Evolutionary conservation across 2,888 invertebrate genomes (phyloP), one percentile per base, ranked within the genome.

Genomic region (Scaptomyza reducta): DNA sequence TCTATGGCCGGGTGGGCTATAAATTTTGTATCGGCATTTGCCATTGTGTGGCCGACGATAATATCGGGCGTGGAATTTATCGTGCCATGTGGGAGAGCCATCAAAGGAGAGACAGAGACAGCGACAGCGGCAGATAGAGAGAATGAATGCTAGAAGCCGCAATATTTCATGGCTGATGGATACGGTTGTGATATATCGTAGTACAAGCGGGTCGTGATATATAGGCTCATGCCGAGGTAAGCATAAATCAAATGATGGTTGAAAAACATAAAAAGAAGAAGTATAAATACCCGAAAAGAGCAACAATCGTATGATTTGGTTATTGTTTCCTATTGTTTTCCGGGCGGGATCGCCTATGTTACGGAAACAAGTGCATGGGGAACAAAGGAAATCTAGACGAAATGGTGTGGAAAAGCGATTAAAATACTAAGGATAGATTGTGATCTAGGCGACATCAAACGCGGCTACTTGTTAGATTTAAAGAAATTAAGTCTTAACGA

Each of bases 101-200:
- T 73, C 74, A 63, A 56, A 58, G n/a, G 54, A n/a, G 47, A 13
- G 29, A 64, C 58, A 51, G 16, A 29, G 25, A 54, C 56, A 56
- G 13, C 33, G 33, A 47, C 22, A 22, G 22, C 13, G 22, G 6
- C 16, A 35, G 29, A 22, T 25, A 33, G n/a, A 18, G 5, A n/a
- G 29, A 16, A 13, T 42, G 38, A 40, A 27, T 11, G 33, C 44
- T 66, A 66, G 73, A 64, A 82, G 71, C 55, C 46, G 77, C 74
- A 68, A 82, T 85, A 83, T 85, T 85, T 83, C 82, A 87, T 86
- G 64, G 79, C 82, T 83, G 82, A 85, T 87, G 88, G 80, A 79
- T 85, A 79, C 86, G 74, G 61, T 65, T 85, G 77, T 85, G 71
- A 85, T 81, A 81, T 75, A 84, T 72, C 75, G 77, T 53, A 72